Conservation (phyloP, 2,888 invertebrate species). For the Meteorus cinctellus region DNA sequence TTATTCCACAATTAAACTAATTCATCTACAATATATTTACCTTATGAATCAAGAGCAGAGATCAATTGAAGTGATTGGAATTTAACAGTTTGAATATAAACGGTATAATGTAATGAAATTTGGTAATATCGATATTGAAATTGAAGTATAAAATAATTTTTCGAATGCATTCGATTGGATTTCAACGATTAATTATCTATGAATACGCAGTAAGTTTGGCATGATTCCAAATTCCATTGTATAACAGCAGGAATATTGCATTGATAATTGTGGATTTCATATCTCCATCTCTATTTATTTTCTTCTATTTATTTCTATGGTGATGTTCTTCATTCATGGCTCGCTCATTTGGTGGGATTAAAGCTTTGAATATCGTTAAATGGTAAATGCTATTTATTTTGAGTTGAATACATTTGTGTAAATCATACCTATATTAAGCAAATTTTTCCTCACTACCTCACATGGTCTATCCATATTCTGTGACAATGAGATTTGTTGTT, state of each 20-base stretch:
- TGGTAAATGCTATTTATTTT: conserved; percentile 5
- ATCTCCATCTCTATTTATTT: neutral
- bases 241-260: conserved; percentile 39
- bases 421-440: neutral
- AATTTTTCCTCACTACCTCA: neutral
- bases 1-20: too few species aligned
- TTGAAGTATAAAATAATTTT: neutral
- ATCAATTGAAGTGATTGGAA: too few species aligned
- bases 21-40: too few species aligned
- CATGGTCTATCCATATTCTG: neutral
- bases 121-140: conserved; percentile 23
- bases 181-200: conserved; percentile 32
- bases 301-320: neutral
- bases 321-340: conserved; percentile 20
- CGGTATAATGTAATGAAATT: neutral
- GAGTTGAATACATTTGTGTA: neutral
- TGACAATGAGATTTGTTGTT: neutral
- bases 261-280: neutral
- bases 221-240: conserved; percentile 38
- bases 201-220: conserved; percentile 34
- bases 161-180: conserved; percentile 13
- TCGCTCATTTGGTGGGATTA: neutral
- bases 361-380: conserved; percentile 18
- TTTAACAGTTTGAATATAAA: too few species aligned
- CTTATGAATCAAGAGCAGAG: too few species aligned